Evolutionary conservation across 1,140 invertebrate species (phyloP).

Genomic region (Drosophila quadrilineata): DNA sequence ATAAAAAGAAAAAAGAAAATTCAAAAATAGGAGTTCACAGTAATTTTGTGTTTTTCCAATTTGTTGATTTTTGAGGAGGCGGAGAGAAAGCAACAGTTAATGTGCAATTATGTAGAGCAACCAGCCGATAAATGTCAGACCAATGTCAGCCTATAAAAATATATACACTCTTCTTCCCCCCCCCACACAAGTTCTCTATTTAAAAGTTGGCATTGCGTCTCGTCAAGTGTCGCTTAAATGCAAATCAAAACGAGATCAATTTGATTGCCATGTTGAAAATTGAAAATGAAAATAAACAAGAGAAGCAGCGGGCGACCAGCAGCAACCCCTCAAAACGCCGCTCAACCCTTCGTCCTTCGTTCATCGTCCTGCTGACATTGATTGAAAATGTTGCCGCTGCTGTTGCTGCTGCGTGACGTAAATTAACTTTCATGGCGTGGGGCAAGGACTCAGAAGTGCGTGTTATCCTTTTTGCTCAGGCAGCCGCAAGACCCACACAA

Average conservation of each 20-base stretch:
- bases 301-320: slow-evolving; percentile 53
- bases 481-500: slow-evolving; percentile 76
- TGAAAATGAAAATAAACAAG: slow-evolving; percentile 71
- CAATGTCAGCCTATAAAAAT: slow-evolving; percentile 31
- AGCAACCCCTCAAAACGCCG: background rate
- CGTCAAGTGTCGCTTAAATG: slow-evolving; percentile 75
- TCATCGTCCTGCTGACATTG: slow-evolving; percentile 52
- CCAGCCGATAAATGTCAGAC: slow-evolving; percentile 45
- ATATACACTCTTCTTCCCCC: too few relatives aligned
- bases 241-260: slow-evolving; percentile 77
- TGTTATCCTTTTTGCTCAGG: slow-evolving; percentile 73
- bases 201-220: slow-evolving; percentile 15
- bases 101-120: slow-evolving; percentile 53
- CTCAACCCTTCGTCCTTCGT: background rate
- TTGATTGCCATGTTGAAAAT: slow-evolving; percentile 59
- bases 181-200: slow-evolving; percentile 25
- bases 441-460: slow-evolving; percentile 64
- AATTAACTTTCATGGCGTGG: slow-evolving; percentile 75
- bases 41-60: too few relatives aligned
- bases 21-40: too few relatives aligned
- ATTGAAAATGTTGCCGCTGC: too few relatives aligned
- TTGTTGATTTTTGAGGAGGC: background rate
- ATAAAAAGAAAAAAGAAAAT: too few relatives aligned
- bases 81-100: slow-evolving; percentile 50
- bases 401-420: slow-evolving; percentile 78